A percentile compares a stretch with the other conserved stretches of the same genome.
These are phyloP conservation scores for Gobio gobio DNA, from an alignment of 2,113 vertebrate species.

Conservation along the genomic window DNA sequence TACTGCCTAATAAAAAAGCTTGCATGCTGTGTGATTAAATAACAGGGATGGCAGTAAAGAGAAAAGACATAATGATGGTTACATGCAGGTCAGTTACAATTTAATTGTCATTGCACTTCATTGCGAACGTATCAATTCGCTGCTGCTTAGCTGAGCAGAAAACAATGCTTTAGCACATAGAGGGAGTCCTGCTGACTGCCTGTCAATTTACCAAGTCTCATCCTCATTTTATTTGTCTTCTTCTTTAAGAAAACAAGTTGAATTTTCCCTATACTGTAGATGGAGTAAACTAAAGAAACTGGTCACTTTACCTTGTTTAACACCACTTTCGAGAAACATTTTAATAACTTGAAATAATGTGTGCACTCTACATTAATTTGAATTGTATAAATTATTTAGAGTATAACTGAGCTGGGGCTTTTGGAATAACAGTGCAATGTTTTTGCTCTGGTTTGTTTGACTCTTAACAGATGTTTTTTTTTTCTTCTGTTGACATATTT, in stretches of 20 bases:
- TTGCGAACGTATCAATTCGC: conserved; percentile 92
- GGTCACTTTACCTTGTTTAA: not conserved
- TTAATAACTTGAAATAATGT: conserved; percentile 39
- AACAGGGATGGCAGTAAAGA: conserved; percentile 87
- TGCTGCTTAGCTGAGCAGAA: conserved; percentile 94
- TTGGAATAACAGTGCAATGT: conserved; percentile 28
- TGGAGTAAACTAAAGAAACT: not conserved
- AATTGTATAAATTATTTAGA: conserved; percentile 38
- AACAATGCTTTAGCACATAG: conserved; percentile 81
- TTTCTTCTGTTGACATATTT: conserved; percentile 44
- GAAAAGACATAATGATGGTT: conserved; percentile 88
- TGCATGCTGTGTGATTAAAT: conserved; percentile 94
- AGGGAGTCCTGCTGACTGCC: conserved; percentile 62
- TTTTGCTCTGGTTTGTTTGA: conserved; percentile 25
- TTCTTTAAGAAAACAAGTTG: not conserved
- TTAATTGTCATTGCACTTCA: conserved; percentile 98
- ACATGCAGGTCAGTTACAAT: conserved; percentile 97
- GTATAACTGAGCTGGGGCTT: conserved; percentile 17
- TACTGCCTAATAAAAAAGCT: conserved; percentile 90
- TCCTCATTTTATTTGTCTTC: conserved; percentile 18
- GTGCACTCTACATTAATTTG: conserved; percentile 17
- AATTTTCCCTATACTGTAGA: not conserved
- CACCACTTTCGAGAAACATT: not conserved
- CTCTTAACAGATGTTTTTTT: conserved; percentile 21
- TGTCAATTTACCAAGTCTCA: conserved; percentile 59